Base-by-base conservation (phyloP, 2,797 vertebrate genomes). In the Synaphobranchus kaupii region DNA sequence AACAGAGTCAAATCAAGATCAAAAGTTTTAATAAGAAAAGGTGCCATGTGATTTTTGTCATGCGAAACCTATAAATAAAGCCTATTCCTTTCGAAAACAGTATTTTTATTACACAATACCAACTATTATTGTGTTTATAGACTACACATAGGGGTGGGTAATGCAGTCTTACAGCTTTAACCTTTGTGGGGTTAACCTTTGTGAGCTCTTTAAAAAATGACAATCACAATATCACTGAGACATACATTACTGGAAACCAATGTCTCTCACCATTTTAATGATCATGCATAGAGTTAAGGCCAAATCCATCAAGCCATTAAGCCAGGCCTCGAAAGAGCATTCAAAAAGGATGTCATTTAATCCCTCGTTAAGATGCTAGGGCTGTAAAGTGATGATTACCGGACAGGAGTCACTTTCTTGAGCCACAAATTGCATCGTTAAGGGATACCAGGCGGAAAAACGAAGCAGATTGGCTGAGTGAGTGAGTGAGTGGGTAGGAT, bases 351-450 rank as follows among this genome's bases (percentile, higher is more conserved):
- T 88, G 87, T 85, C 1, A 84, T 88, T 88, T 83, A 68, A 88
- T 85, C 71, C 56, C 31, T 81, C 76, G 31, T 88, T 88, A 78
- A 60, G 83, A 78, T 12, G 76, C 52, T 58, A 84, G 8, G 81
- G 34, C 68, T 80, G 73, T 88, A 88, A 88, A 88, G 78, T 73
- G 80, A 39, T 88, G 80, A 86, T 88, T 86, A 68, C 84, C 39
- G 58, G 80, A 83, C 12, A 12, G 56, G 44, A 81, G 56, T 58
- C 44, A 82, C 63, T 78, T 86, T 44, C 17, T 13, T 60, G 52
- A 2, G 52, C 68, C 80, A 76, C 85, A 88, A 86, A 86, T 88
- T 85, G 81, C 88, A 60, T 84, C 66, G 82, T 88, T 86, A 88
- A 88, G 83, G 81, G 22, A 84, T 56, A 34, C 73, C 25, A 63